Evolutionary conservation across 2,113 vertebrate genomes (phyloP).

Genomic region (Psilopogon haemacephalus): DNA sequence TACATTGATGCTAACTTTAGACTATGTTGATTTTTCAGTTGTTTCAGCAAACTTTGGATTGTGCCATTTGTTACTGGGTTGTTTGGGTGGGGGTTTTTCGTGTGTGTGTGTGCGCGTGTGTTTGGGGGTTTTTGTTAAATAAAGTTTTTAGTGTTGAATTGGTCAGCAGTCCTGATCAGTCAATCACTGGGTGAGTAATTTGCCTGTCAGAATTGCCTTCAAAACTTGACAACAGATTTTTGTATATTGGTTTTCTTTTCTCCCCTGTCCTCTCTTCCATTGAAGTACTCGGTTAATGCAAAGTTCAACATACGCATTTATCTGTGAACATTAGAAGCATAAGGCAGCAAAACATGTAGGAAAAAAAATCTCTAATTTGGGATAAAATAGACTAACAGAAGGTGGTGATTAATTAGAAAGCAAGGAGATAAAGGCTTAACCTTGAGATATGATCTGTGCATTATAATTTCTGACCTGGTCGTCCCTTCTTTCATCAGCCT

Average conservation of each 20-base stretch:
- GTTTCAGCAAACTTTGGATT: neutral
- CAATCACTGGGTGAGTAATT: neutral
- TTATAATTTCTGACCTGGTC: neutral
- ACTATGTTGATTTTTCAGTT: accelerated
- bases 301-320: neutral
- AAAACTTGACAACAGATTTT: neutral
- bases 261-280: neutral
- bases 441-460: neutral
- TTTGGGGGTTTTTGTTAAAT: neutral
- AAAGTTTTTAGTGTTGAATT: neutral
- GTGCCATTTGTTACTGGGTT: neutral
- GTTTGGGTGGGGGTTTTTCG: neutral
- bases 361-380: neutral
- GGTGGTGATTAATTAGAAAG: neutral
- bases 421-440: neutral
- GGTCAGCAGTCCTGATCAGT: neutral
- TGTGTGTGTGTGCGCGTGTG: too few relatives aligned
- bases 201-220: neutral
- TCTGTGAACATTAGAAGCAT: neutral
- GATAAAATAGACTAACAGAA: neutral
- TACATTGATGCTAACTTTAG: accelerated
- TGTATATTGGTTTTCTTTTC: neutral
- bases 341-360: neutral
- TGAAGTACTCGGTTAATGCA: neutral
- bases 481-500: neutral